These are phyloP conservation scores for Emberiza fucata DNA, from an alignment of 2,113 vertebrate species.

Conservation along the genomic window DNA sequence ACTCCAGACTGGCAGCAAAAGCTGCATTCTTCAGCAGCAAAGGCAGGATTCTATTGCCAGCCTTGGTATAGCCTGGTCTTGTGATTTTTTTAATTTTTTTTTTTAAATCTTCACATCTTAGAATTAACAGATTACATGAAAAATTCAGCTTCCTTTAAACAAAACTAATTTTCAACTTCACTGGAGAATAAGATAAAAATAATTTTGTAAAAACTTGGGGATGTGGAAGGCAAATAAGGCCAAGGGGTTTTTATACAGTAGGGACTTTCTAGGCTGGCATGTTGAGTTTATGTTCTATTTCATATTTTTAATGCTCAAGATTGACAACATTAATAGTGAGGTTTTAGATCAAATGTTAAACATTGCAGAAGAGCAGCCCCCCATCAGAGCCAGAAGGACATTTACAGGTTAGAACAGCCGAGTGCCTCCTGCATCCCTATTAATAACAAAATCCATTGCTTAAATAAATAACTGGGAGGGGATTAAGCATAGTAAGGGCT, in stretches of 20 bases:
- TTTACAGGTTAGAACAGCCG: not conserved
- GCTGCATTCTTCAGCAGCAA: not conserved
- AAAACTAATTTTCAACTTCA: not conserved
- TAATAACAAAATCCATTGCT: not conserved
- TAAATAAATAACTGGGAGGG: not conserved
- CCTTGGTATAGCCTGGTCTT: not conserved
- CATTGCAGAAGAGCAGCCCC: not conserved
- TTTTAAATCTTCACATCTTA: not conserved
- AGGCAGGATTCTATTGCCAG: not conserved
- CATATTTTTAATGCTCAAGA: not conserved
- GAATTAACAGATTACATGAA: not conserved
- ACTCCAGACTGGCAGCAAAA: not conserved
- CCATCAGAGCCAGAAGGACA: not conserved
- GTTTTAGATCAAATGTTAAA: not conserved
- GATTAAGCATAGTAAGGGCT: not conserved
- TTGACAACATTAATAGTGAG: not conserved
- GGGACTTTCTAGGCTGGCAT: not conserved
- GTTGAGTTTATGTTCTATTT: not conserved
- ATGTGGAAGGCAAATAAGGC: not conserved
- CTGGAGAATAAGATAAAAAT: not conserved
- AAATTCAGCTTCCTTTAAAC: not conserved
- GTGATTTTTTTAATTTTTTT: not conserved
- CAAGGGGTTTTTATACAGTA: rapidly evolving
- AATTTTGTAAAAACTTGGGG: not conserved
- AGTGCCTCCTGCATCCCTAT: not conserved